phyloP scores from a whole-genome alignment of 2,888 invertebrate species.

The Teinopalpus imperialis region DNA sequence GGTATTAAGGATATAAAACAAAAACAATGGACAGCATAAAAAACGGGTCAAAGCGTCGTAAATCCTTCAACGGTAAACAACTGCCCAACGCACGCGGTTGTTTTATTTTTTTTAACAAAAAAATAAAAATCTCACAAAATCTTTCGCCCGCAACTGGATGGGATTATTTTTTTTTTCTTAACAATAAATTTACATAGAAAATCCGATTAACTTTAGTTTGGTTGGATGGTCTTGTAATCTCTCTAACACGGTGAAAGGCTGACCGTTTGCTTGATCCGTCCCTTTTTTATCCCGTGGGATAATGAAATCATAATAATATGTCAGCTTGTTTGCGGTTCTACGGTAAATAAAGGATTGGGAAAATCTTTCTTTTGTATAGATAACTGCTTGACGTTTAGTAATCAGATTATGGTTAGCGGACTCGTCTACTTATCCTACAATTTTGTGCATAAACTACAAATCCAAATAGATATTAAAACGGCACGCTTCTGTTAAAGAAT shows the following conservation, averaged over 20 bases:
- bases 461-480: conserved; percentile 8
- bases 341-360: conserved; percentile 43
- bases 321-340: conserved; percentile 48
- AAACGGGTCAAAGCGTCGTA: conserved; percentile 45
- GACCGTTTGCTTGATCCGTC: conserved; percentile 45
- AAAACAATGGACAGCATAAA: conserved; percentile 36
- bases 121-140: conserved; percentile 33
- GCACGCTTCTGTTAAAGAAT: conserved; percentile 19
- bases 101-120: conserved; percentile 35
- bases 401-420: conserved; percentile 43
- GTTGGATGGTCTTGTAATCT: conserved; percentile 52
- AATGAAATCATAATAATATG: conserved; percentile 42
- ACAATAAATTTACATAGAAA: conserved; percentile 67
- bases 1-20: conserved; percentile 21
- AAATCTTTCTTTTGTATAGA: conserved; percentile 35
- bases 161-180: conserved; percentile 51
- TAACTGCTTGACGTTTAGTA: conserved; percentile 45
- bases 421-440: conserved; percentile 21
- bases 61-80: conserved; percentile 53
- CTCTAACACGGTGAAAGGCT: conserved; percentile 46
- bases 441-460: conserved; percentile 12
- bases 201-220: conserved; percentile 65
- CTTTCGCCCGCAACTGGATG: conserved; percentile 46
- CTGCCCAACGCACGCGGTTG: conserved; percentile 42
- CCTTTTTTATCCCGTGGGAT: conserved; percentile 49